Conservation (phyloP, 2,113 vertebrate genomes). For the Dromiciops gliroides region DNA sequence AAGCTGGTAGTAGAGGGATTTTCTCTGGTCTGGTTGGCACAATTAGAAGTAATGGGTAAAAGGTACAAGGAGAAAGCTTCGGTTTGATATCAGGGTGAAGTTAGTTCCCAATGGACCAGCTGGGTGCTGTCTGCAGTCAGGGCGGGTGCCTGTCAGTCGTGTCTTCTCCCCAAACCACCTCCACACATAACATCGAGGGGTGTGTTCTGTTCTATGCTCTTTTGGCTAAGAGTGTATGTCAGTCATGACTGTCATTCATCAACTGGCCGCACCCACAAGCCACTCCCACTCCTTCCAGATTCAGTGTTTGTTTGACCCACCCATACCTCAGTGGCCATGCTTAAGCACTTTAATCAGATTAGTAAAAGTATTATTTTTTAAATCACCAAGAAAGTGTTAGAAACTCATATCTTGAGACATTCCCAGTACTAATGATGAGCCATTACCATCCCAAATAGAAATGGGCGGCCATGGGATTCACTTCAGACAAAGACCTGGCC, state of each 20-base stretch:
- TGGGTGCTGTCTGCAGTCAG: not conserved
- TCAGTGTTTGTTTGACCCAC: not conserved
- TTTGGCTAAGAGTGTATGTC: not conserved
- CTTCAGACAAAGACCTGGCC: not conserved
- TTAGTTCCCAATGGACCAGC: not conserved
- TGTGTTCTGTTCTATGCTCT: not conserved
- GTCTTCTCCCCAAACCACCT: not conserved
- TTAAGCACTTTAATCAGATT: not conserved
- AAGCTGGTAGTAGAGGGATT: not conserved
- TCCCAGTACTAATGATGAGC: not conserved
- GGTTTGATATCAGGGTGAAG: not conserved
- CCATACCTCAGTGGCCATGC: not conserved
- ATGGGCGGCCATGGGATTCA: not conserved
- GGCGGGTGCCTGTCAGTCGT: not conserved
- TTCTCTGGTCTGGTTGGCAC: not conserved
- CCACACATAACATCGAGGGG: not conserved
- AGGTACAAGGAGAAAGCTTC: not conserved
- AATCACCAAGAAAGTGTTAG: not conserved
- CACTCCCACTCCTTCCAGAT: not conserved
- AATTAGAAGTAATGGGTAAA: not conserved
- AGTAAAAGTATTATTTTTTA: not conserved
- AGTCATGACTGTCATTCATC: not conserved
- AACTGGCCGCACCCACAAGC: not conserved
- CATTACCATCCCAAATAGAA: not conserved
- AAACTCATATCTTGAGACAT: not conserved